Percentiles rank a stretch among this genome's conserved stretches.
phyloP scores from a whole-genome alignment of 2,888 invertebrate genomes.

The Oxycera nigricornis region DNA sequence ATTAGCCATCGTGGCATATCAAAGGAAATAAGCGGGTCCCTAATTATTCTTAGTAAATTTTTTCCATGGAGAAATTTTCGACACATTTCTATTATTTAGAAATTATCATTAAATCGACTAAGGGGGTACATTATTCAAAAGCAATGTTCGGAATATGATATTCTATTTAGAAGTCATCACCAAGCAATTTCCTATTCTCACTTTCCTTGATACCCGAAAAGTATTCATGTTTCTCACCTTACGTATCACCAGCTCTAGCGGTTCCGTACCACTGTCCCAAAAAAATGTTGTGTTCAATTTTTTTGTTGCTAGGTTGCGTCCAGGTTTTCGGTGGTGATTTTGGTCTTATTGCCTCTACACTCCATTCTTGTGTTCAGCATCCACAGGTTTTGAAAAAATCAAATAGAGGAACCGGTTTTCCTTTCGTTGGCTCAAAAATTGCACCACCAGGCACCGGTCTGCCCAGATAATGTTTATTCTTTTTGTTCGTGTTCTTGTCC shows the following conservation, averaged over 20 bases:
- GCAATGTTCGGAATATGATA: too few species aligned
- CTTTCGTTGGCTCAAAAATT: not conserved
- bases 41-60: too few species aligned
- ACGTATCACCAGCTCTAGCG: not conserved
- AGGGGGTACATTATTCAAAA: too few species aligned
- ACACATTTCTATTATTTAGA: too few species aligned
- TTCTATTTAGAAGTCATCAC: too few species aligned
- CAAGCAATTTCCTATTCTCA: too few species aligned
- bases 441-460: conserved; percentile 7
- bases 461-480: not conserved
- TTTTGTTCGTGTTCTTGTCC: not conserved
- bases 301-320: conserved; percentile 1
- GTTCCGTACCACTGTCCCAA: not conserved
- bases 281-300: not conserved
- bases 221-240: too few species aligned
- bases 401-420: conserved; percentile 3
- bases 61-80: too few species aligned
- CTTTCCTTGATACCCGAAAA: too few species aligned
- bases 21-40: too few species aligned
- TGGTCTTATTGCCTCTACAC: not conserved
- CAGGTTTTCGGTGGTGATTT: not conserved
- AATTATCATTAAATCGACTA: too few species aligned
- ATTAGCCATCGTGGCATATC: too few species aligned
- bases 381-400: not conserved
- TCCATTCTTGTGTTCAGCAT: not conserved